Base-by-base conservation (phyloP, 1,140 invertebrate genomes). In the Watersipora subatra region DNA sequence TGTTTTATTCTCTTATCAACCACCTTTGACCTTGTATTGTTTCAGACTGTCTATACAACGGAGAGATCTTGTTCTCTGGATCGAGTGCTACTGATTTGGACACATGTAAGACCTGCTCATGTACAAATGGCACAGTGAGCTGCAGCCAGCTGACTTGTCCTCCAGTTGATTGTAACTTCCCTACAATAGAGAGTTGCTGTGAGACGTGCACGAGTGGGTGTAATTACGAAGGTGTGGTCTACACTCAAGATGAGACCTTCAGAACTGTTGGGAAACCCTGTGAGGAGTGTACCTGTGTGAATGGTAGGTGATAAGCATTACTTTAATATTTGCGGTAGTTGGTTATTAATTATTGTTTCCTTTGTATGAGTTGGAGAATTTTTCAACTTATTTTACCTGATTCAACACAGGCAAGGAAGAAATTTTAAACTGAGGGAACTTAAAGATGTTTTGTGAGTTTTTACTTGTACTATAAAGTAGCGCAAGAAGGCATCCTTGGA, bases 251-350 rank as follows among this genome's bases (percentile, higher is more conserved):
- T 17, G 68, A 69, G 28, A 69, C 68, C 17, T 73, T 77, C 62
- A 63, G 61, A 17, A 72, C 66, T 59, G 71, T 71, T n/a, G 28
- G 61, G 19, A 66, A 72, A 28, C 61, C 58, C 28, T 78, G 76
- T 69, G 69, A 73, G 55, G 73, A 76, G n/a, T 78, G 76, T 70
- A 62, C 70, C 0, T 78, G 76, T 71, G 63, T 66, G 26, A 68
- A 71, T 17, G 72, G 72, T n/a, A 63, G 70, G 34, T 46, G 7
- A 46, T 46, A 46, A 46, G 34, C 7, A n/a, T n/a, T n/a, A n/a
- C n/a, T n/a, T n/a, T n/a, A n/a, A n/a, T n/a, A n/a, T n/a, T n/a
- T n/a, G n/a, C n/a, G n/a, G n/a, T n/a, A n/a, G n/a, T n/a, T n/a
- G n/a, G n/a, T n/a, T n/a, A n/a, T n/a, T n/a, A n/a, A n/a, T n/a